Conservation (phyloP, 1,140 invertebrate species). For the Oreohelix idahoensis region DNA sequence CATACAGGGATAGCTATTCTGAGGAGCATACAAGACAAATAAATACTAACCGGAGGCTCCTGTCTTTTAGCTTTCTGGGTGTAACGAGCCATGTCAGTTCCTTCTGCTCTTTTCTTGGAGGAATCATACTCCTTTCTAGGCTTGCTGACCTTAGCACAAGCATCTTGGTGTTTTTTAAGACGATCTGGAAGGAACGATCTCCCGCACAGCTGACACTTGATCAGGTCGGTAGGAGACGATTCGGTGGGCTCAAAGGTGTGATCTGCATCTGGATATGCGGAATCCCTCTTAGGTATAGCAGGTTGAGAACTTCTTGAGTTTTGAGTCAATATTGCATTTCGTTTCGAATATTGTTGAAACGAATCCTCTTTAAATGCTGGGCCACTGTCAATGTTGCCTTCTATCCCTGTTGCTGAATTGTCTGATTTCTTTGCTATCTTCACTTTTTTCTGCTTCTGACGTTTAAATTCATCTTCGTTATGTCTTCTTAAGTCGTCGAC, state of each 20-base stretch:
- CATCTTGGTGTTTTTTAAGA: conserved; percentile 82
- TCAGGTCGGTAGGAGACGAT: conserved; percentile 26
- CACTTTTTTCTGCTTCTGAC: too few species aligned
- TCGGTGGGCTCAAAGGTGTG: neutral
- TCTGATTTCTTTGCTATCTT: neutral
- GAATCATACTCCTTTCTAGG: conserved; percentile 88
- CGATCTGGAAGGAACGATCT: conserved; percentile 85
- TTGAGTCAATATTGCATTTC: neutral
- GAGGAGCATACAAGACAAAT: too few species aligned
- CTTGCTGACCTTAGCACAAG: conserved; percentile 72
- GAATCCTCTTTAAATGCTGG: neutral
- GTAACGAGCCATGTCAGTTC: conserved; percentile 89
- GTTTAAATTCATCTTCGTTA: neutral
- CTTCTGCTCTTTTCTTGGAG: conserved; percentile 85
- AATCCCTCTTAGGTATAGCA: conserved; percentile 41
- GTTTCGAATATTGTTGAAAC: conserved; percentile 14
- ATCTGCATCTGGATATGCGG: conserved; percentile 11
- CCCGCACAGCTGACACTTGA: conserved; percentile 72
- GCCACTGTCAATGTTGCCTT: neutral
- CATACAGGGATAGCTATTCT: too few species aligned
- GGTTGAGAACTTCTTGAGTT: conserved; percentile 42
- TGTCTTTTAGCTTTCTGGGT: conserved; percentile 44
- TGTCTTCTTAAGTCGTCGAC: neutral
- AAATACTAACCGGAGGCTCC: conserved; percentile 41
- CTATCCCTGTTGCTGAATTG: neutral